A percentile compares a stretch with the other conserved stretches of the same genome.
Conservation (phyloP, 2,113 vertebrate genomes). For the Coregonus clupeaformis region DNA sequence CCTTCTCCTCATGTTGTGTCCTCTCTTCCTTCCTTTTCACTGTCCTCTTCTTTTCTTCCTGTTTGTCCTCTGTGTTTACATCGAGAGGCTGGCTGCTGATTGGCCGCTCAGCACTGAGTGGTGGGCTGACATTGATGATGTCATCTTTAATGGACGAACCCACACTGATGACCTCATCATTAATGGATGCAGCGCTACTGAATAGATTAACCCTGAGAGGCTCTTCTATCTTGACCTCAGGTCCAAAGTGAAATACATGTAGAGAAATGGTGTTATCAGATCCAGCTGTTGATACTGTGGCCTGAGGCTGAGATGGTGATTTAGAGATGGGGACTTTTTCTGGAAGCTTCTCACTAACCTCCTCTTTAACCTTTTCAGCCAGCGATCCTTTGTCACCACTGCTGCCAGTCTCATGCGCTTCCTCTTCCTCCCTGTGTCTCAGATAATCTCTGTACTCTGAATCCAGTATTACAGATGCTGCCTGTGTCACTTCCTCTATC, state of each 20-base stretch:
- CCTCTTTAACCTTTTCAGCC: not conserved
- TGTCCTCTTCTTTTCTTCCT: not conserved
- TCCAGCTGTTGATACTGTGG: constrained; percentile 17
- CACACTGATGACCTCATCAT: constrained; percentile 11
- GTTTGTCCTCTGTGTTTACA: constrained; percentile 17
- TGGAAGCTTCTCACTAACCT: constrained; percentile 19
- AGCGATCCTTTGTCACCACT: not conserved
- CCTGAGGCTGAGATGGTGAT: not conserved
- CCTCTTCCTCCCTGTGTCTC: not conserved
- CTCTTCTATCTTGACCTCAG: constrained; percentile 5
- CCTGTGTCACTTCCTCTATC: constrained; percentile 22
- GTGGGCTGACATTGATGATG: constrained; percentile 23
- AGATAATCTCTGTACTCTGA: not conserved
- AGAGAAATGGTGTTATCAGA: constrained; percentile 27
- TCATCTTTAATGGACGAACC: constrained; percentile 32
- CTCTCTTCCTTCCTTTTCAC: too few relatives aligned
- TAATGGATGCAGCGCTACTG: constrained; percentile 40
- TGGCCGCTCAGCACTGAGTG: constrained; percentile 24
- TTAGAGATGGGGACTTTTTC: not conserved
- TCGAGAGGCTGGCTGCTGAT: not conserved
- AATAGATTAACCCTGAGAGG: constrained; percentile 23
- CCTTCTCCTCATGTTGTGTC: not conserved
- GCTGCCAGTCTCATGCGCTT: not conserved
- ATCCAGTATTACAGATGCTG: constrained; percentile 19
- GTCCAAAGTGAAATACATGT: constrained; percentile 3